Conservation (phyloP, 2,797 vertebrate genomes). For the Pseudopleuronectes americanus region DNA sequence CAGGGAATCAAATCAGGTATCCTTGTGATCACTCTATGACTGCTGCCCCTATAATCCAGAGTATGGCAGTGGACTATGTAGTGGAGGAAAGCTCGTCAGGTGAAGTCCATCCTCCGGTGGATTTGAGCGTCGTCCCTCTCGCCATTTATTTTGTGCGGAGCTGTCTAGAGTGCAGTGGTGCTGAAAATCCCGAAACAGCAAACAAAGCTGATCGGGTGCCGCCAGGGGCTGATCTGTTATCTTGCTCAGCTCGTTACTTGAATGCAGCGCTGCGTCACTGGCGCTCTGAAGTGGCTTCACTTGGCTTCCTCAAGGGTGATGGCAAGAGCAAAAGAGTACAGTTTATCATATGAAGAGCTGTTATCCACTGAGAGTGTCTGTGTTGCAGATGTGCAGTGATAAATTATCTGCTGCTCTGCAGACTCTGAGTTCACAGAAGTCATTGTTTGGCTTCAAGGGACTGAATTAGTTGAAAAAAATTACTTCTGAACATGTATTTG, state of each 20-base stretch:
- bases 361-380: conserved; percentile 26
- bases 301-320: conserved; percentile 26
- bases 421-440: not conserved
- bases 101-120: not conserved
- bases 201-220: conserved; percentile 48
- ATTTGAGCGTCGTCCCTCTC: not conserved
- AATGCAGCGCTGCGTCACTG: conserved; percentile 25
- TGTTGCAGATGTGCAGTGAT: not conserved
- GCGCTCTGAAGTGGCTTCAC: conserved; percentile 54
- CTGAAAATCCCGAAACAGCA: conserved; percentile 60
- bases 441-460: not conserved
- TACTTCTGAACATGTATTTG: not conserved
- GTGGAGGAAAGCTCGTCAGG: not conserved
- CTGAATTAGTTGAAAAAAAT: not conserved
- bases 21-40: not conserved
- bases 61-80: not conserved
- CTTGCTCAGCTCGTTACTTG: conserved; percentile 31
- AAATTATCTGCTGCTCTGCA: not conserved
- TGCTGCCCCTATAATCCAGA: not conserved
- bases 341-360: conserved; percentile 40
- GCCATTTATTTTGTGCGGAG: conserved; percentile 39
- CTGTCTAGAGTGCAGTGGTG: conserved; percentile 63
- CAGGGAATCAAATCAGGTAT: not conserved
- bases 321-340: conserved; percentile 9
- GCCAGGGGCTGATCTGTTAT: conserved; percentile 62